Percentiles rank a stretch among this genome's conserved stretches.
phyloP scores from a whole-genome alignment of 1,140 invertebrate species.

The Tetramorium simillimum region DNA sequence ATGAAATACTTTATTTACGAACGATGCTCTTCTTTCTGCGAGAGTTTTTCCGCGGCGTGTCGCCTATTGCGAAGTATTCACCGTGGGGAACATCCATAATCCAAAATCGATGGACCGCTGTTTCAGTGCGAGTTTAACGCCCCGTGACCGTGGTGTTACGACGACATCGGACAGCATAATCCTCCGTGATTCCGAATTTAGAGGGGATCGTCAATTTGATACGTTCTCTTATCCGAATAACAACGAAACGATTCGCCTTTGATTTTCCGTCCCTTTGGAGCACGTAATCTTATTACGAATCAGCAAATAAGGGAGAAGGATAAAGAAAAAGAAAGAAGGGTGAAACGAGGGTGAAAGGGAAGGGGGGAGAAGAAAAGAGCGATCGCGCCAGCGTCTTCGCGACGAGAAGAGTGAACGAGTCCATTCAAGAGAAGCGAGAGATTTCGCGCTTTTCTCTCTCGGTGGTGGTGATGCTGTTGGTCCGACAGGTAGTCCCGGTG shows the following conservation, averaged over 20 bases:
- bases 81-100: constrained; percentile 49
- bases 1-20: constrained; percentile 42
- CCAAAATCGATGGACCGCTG: constrained; percentile 52
- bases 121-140: constrained; percentile 49
- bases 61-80: constrained; percentile 23
- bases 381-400: neutral
- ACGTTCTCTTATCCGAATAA: neutral
- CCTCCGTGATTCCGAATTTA: constrained; percentile 43
- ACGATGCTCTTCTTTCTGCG: neutral
- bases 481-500: constrained; percentile 55
- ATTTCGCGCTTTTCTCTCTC: neutral
- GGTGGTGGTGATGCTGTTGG: constrained; percentile 3
- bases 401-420: constrained; percentile 18
- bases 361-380: no score
- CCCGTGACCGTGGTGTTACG: constrained; percentile 48
- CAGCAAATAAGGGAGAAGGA: neutral
- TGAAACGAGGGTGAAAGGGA: neutral
- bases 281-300: neutral
- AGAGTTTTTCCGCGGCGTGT: neutral
- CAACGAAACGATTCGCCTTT: neutral
- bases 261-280: constrained; percentile 8
- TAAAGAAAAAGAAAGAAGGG: no score
- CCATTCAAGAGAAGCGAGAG: constrained; percentile 10
- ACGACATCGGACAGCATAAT: constrained; percentile 37
- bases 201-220: constrained; percentile 49